Conservation (phyloP, 2,888 invertebrate genomes). For the Netelia fuscicornis region DNA sequence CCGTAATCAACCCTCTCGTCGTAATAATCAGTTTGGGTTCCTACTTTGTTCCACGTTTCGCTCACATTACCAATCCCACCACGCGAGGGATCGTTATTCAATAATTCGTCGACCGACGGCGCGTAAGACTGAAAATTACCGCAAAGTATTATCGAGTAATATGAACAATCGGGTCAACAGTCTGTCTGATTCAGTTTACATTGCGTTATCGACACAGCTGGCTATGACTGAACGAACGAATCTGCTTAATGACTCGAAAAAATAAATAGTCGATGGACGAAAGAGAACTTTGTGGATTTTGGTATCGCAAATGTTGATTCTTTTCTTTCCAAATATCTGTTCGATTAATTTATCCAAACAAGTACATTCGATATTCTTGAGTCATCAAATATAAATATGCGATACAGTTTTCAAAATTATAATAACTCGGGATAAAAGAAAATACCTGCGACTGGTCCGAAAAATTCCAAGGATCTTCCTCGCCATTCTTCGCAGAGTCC, state of each 20-base stretch:
- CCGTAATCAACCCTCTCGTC: constrained; percentile 55
- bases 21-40: constrained; percentile 54
- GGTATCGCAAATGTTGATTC: neutral
- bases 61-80: constrained; percentile 24
- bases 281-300: neutral
- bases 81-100: constrained; percentile 18
- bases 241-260: neutral
- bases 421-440: neutral
- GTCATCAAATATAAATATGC: neutral
- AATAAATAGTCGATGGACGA: neutral
- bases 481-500: neutral
- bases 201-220: no score
- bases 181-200: no score
- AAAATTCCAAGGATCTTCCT: constrained; percentile 12
- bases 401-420: neutral
- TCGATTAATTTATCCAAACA: neutral
- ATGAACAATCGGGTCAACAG: no score
- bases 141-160: neutral
- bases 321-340: neutral
- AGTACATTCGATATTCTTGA: neutral
- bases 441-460: constrained; percentile 34
- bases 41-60: constrained; percentile 15
- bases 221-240: no score
- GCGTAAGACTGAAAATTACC: constrained; percentile 12
- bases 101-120: constrained; percentile 9